Base-by-base conservation (phyloP, 2,888 invertebrate genomes). In the Lingula anatina region DNA sequence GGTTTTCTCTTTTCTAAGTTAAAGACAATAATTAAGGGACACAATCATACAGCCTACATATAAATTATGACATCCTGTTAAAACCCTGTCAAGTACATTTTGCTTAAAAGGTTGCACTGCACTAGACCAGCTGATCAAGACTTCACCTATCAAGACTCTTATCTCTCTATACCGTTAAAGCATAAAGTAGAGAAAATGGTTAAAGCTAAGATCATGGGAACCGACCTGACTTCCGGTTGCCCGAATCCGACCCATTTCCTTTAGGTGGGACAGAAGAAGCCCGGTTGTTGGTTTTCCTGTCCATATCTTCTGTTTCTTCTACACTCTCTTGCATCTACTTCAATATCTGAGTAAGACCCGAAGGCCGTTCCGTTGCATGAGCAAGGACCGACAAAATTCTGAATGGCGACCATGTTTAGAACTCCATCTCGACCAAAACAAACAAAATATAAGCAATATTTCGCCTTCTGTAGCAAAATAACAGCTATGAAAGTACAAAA, bases 311-410 rank as follows among this genome's bases (percentile, higher is more conserved):
- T 39, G 50, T 61, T 43, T 42, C 42, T 51, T 49, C 53, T 48
- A 54, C 60, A 50, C 65, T 68, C 49, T 65, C 65, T 60, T 59
- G 61, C 69, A 67, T 69, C 55, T 61, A 68, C 61, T 42, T 51
- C 47, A 38, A 51, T 42, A 36, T 43, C 28, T 31, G 39, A 36
- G 27, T 47, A 43, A 47, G 60, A 64, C 64, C 60, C 51, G 56
- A 52, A 54, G 64, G 62, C 51, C 63, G 56, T 60, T 45, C 50
- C 53, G 52, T 53, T 57, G 43, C 39, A 50, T 48, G 31, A 31
- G 9, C 50, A 36, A 47, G 53, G 48, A 55, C 45, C 51, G 50
- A 54, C 45, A 46, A 47, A 41, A 43, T 24, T 25, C 27, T 24
- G 18, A 38, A 46, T 51, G 44, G 59, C 55, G 59, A 49, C 48